These are phyloP conservation scores for Aphelenchoides bicaudatus DNA, from an alignment of 2,888 invertebrate genomes.

Conservation along the genomic window DNA sequence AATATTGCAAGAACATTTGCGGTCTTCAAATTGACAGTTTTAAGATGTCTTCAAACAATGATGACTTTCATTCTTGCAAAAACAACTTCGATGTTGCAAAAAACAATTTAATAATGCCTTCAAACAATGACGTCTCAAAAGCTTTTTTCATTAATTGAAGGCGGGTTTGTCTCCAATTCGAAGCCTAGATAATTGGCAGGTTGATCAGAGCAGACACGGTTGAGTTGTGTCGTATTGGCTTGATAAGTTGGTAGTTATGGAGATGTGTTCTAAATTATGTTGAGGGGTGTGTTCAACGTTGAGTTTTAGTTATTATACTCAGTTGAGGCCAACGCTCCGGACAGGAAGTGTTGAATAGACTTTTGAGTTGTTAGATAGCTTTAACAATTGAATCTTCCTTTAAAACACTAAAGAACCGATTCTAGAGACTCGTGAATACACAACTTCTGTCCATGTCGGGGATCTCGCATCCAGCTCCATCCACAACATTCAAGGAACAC, in stretches of 20 bases:
- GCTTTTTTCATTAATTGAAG: no score
- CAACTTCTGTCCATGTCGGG: constrained; percentile 7
- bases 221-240: no score
- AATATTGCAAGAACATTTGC: background rate
- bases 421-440: constrained; percentile 8
- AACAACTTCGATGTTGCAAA: background rate
- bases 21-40: background rate
- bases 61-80: background rate
- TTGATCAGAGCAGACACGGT: no score
- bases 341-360: constrained; percentile 2
- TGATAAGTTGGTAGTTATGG: no score
- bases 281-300: no score
- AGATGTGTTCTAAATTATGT: no score
- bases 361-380: background rate
- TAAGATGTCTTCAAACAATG: background rate
- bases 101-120: background rate
- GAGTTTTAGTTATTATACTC: no score
- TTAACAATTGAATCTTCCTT: no score
- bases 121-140: background rate
- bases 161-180: no score
- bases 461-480: background rate
- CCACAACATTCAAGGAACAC: constrained; percentile 5
- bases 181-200: no score
- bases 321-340: constrained; percentile 7
- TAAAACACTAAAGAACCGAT: no score